Base-by-base conservation (phyloP, 1,140 invertebrate genomes). In the Leucophenga varia region DNA sequence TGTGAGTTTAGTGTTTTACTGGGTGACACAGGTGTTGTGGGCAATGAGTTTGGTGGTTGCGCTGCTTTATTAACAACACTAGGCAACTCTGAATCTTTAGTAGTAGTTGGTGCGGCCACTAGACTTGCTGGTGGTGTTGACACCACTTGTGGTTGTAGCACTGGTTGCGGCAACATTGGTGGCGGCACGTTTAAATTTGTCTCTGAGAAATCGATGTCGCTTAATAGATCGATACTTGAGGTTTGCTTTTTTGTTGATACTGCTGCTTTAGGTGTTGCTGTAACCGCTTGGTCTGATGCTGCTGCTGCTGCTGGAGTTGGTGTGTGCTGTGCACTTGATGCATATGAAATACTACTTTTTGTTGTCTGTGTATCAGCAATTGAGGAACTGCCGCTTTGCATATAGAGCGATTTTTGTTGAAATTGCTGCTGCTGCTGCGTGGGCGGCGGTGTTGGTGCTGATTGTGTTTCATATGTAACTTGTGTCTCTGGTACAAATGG, bases 201-300 rank as follows among this genome's bases (percentile, higher is more conserved):
- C 2, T 37, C 59, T 0, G 76, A 78, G 47, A 90, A 85, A 64
- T 92, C 89, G 14, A 91, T 80, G 38, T 86, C 89, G 2, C 87
- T 84, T 1, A 91, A 68, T 22, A 91, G 76, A 76, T 92, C 89
- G 22, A 91, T 81, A 54, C 88, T 86, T 1, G 85, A 79, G 10
- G 72, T 80, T 67, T 79, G 79, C 40, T 57, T 64, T 21, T 52
- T 43, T 12, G 42, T 9, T 44, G 7, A 10, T 9, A 32, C 21
- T 13, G 37, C 4, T 35, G 34, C 32, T 25, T 41, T n/a, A 1
- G 30, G n/a, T 20, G 39, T 34, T 9, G 41, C 14, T 16, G 31
- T 28, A 16, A 28, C 7, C 2, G 17, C 47, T 16, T 30, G 1
- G 28, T 55, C 57, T 3, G 49, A 9, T 12, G 22, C 13, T 3